These are phyloP conservation scores for Micrasema minimum DNA, from an alignment of 1,140 invertebrate genomes.

Conservation along the genomic window DNA sequence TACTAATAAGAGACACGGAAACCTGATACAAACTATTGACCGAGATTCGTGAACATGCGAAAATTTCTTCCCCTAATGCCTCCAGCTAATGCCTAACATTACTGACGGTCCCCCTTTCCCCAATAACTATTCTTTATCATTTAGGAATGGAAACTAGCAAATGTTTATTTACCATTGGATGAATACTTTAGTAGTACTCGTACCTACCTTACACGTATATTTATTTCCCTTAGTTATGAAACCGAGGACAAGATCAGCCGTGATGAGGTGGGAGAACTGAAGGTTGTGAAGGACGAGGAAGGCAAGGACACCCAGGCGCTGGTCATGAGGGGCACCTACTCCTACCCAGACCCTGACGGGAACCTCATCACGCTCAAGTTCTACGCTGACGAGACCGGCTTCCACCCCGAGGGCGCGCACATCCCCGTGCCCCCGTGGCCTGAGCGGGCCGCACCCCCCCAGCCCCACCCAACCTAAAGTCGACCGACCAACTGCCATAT, in stretches of 20 bases:
- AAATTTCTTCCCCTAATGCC: no score
- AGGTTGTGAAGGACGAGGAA: conserved; percentile 60
- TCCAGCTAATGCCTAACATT: no score
- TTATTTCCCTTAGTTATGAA: conserved; percentile 64
- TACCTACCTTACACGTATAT: no score
- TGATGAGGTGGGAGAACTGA: conserved; percentile 59
- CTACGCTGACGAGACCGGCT: conserved; percentile 59
- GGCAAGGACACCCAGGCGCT: conserved; percentile 61
- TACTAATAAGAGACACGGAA: no score
- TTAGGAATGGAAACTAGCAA: no score
- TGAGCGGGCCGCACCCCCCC: background rate
- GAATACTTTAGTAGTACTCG: no score
- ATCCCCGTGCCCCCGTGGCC: conserved; percentile 63
- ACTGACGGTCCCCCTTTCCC: no score
- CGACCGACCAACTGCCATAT: background rate
- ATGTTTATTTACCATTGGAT: no score
- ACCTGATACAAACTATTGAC: no score
- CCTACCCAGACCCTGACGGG: conserved; percentile 45
- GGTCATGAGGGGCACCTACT: conserved; percentile 56
- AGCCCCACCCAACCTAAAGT: background rate
- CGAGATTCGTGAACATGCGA: no score
- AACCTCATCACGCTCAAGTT: conserved; percentile 63
- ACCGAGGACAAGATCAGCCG: conserved; percentile 58
- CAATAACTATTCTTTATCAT: no score
- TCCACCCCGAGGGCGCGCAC: conserved; percentile 65